phyloP scores from a whole-genome alignment of 2,113 vertebrate genomes.

The Channa argus region DNA sequence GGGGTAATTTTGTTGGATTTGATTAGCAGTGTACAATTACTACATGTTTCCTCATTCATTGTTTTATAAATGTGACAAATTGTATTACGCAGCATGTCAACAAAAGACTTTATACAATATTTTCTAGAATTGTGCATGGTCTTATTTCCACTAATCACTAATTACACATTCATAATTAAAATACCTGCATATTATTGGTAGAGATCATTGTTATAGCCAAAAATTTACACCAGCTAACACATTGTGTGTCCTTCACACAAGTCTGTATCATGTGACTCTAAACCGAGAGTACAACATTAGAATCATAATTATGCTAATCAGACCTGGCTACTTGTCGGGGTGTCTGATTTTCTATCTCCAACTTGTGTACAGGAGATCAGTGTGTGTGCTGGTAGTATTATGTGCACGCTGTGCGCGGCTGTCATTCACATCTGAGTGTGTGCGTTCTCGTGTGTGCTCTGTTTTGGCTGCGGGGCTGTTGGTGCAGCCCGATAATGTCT shows the following conservation, averaged over 20 bases:
- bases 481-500: slow-evolving; percentile 82
- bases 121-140: no score
- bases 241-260: slow-evolving; percentile 39
- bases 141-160: background rate
- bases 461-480: slow-evolving; percentile 81
- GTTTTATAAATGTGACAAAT: slow-evolving; percentile 5
- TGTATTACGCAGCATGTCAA: background rate
- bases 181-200: background rate
- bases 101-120: background rate
- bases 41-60: slow-evolving; percentile 13
- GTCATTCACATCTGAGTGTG: slow-evolving; percentile 66
- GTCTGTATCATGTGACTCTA: slow-evolving; percentile 43
- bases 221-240: no score
- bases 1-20: slow-evolving; percentile 19
- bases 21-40: slow-evolving; percentile 1
- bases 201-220: background rate
- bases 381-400: background rate
- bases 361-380: slow-evolving; percentile 6
- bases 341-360: slow-evolving; percentile 55
- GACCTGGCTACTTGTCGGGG: slow-evolving; percentile 30
- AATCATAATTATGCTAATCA: slow-evolving; percentile 71
- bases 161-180: background rate
- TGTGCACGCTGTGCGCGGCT: slow-evolving; percentile 4
- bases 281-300: slow-evolving; percentile 33
- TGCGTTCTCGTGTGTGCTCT: slow-evolving; percentile 71